phyloP scores from a whole-genome alignment of 2,797 vertebrate species.

The Strix occidentalis region DNA sequence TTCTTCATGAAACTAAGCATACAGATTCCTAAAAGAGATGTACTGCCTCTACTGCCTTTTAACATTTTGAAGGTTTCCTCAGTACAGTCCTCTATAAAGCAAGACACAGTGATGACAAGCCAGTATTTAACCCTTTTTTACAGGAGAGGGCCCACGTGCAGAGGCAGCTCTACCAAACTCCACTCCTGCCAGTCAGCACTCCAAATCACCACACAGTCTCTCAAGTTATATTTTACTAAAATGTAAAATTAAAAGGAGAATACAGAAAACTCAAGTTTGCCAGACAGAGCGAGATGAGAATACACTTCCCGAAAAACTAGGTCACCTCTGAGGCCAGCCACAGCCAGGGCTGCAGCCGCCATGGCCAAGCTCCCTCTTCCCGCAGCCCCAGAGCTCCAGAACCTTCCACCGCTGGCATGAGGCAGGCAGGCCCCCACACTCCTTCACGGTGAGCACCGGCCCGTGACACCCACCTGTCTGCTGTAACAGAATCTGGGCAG shows the following conservation, averaged over 20 bases:
- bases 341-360: background rate
- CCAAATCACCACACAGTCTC: background rate
- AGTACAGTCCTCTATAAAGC: background rate
- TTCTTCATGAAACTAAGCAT: background rate
- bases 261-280: background rate
- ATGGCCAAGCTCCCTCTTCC: rapidly evolving
- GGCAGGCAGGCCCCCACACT: background rate
- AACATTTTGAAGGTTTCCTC: background rate
- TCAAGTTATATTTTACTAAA: background rate
- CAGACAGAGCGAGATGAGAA: background rate
- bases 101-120: no score
- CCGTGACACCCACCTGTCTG: background rate
- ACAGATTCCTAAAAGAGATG: background rate
- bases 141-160: no score
- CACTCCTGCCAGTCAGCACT: background rate
- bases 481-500: background rate
- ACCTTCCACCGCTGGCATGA: rapidly evolving
- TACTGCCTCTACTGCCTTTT: background rate
- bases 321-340: background rate
- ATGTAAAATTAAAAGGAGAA: background rate
- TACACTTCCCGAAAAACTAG: rapidly evolving
- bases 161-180: background rate
- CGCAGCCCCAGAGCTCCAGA: background rate
- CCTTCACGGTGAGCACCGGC: rapidly evolving
- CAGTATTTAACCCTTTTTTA: background rate